Base-by-base conservation (phyloP, 2,113 vertebrate genomes). In the Myrmophylax atrothorax region DNA sequence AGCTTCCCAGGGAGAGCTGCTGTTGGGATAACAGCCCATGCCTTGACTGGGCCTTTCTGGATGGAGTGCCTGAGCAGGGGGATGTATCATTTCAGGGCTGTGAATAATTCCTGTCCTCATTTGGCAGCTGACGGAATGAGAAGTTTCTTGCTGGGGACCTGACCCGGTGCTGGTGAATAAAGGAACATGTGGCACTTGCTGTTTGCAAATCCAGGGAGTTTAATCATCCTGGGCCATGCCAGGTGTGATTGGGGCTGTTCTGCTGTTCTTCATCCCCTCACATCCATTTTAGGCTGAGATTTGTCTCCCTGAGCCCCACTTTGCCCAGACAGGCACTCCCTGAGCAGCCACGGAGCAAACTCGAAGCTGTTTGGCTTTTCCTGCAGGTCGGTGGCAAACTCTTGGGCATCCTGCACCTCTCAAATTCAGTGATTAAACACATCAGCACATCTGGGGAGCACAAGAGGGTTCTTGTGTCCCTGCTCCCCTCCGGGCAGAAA, bases 361-460 rank as follows among this genome's bases (percentile, higher is more conserved):
- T 26, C 1, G 0, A 64, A 35, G 38, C 29, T 0, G 1, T 44
- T 35, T 16, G 8, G 29, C 35, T 59, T 20, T 8, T 58, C 53
- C 47, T n/a, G 46, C 25, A 3, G 55, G 5, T 8, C 17, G 12
- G 31, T 22, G 49, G 10, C 1, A 12, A 50, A 14, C 31, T 31
- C 49, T 8, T 19, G 47, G 69, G 74, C 38, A 49, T 26, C 82
- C 47, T n/a, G n/a, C 20, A 5, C 10, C 3, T 13, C 66, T 55
- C 26, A 3, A 25, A 62, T 19, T 20, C 56, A 14, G 2, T 35
- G 40, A 12, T 33, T 19, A 14, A 79, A n/a, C 5, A 14, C 49
- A 29, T 8, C 3, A 40, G 66, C 40, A 26, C 70, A 9, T 38
- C 66, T 33, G 79, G 53, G 49, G 12, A 62, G 72, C 53, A 22